A percentile compares a stretch with the other conserved stretches of the same genome.
Conservation (phyloP, 2,113 vertebrate species). For the Tretioscincus oriximinensis region DNA sequence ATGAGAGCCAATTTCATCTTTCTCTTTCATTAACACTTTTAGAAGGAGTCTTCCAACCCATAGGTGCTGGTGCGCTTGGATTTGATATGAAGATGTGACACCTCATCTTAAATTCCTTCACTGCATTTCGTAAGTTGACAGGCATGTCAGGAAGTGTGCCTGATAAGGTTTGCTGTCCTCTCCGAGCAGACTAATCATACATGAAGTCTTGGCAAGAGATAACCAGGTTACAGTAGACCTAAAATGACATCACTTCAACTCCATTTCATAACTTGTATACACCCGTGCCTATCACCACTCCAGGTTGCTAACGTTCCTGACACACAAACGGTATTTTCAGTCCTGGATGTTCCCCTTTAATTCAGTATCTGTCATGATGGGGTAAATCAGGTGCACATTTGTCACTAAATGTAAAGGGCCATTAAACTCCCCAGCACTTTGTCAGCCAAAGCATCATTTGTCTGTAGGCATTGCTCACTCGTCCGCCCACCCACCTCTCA, state of each 20-base stretch:
- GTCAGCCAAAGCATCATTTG: slow-evolving; percentile 66
- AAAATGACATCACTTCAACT: slow-evolving; percentile 89
- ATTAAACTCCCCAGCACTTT: slow-evolving; percentile 71
- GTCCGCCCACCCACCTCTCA: slow-evolving; percentile 40
- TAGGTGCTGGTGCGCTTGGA: slow-evolving; percentile 82
- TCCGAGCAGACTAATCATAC: slow-evolving; percentile 79
- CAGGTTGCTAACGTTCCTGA: slow-evolving; percentile 81
- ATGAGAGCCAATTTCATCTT: slow-evolving; percentile 55
- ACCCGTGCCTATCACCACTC: slow-evolving; percentile 82
- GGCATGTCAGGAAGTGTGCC: slow-evolving; percentile 75
- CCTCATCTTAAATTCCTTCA: slow-evolving; percentile 84
- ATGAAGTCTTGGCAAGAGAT: slow-evolving; percentile 83
- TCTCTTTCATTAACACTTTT: slow-evolving; percentile 70
- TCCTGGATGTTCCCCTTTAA: slow-evolving; percentile 65
- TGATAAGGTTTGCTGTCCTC: slow-evolving; percentile 80
- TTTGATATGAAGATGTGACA: slow-evolving; percentile 89
- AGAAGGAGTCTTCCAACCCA: slow-evolving; percentile 70
- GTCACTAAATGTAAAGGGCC: slow-evolving; percentile 77
- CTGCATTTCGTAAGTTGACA: slow-evolving; percentile 79
- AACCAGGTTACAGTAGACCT: slow-evolving; percentile 80
- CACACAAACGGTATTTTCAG: slow-evolving; percentile 81
- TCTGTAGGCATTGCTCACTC: slow-evolving; percentile 27
- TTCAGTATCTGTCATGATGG: slow-evolving; percentile 77
- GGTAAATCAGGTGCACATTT: slow-evolving; percentile 74
- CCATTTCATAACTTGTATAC: slow-evolving; percentile 83